phyloP scores from a whole-genome alignment of 23 tunicate genomes.

The Corella eumyota region DNA sequence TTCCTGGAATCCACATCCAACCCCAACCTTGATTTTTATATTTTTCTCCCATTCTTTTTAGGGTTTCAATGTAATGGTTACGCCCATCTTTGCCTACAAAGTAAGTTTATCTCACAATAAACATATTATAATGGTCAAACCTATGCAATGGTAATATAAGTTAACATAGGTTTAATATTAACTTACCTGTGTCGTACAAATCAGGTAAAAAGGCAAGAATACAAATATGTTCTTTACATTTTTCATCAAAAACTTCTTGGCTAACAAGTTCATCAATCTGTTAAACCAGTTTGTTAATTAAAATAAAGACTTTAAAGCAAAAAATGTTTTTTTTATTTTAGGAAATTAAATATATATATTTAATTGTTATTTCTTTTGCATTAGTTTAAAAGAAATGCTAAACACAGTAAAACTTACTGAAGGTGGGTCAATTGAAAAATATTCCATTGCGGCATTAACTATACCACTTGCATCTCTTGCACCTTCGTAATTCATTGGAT shows the following conservation, averaged over 20 bases:
- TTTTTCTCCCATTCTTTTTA: conserved; percentile 53
- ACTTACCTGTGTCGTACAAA: conserved; percentile 49
- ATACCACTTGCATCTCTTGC: conserved; percentile 61
- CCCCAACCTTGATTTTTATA: conserved; percentile 98
- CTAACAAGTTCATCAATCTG: conserved; percentile 65
- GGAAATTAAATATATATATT: too few relatives aligned
- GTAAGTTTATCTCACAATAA: too few relatives aligned
- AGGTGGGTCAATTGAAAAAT: conserved; percentile 89
- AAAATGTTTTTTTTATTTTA: too few relatives aligned
- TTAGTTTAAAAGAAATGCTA: too few relatives aligned
- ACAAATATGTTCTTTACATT: conserved; percentile 68
- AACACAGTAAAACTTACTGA: too few relatives aligned
- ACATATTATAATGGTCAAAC: too few relatives aligned
- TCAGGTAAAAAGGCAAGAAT: conserved; percentile 86
- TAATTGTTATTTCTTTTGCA: too few relatives aligned
- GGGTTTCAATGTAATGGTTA: conserved; percentile 50
- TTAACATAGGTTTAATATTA: too few relatives aligned
- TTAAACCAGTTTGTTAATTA: too few relatives aligned
- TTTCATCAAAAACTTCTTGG: conserved; percentile 51
- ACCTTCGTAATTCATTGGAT: conserved; percentile 90
- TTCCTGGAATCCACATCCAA: conserved; percentile 85
- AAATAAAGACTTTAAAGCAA: too few relatives aligned
- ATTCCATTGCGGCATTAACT: conserved; percentile 78
- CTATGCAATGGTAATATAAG: too few relatives aligned
- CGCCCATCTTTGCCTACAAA: conserved; percentile 66